Evolutionary conservation across 2,113 vertebrate species (phyloP), one percentile per base, ranked within the genome.

Genomic region (Myocastor coypus): DNA sequence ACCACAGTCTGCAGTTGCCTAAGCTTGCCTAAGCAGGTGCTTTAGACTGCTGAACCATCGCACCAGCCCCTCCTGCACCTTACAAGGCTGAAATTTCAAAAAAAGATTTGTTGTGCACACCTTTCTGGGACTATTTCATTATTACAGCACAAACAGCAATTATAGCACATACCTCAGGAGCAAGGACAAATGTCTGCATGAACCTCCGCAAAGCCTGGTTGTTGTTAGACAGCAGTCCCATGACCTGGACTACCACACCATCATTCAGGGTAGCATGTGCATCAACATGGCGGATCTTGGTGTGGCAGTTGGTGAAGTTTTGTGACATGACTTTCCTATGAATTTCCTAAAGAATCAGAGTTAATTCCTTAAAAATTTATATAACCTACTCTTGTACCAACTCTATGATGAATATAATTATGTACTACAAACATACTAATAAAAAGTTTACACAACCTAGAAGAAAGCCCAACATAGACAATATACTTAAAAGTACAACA

Each of bases 221-320:
- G 98, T 99, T 99, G 91, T 99, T 99, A 77, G 99, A 99, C 46
- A 99, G 99, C 97, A 99, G 99, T 1, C 99, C 99, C 99, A 99
- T 99, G 97, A 99, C 99, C 98, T 99, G 99, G 66, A 99, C 99
- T 92, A 99, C 99, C 92, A 99, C 99, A 0, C 99, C 99, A 20
- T 99, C 99, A 0, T 99, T 99, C 66, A 99, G 98, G 3, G 99
- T 99, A 83, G 99, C 99, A 7, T 99, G 99, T 40, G 99, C 99
- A 24, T 99, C 99, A 95, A 99, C 99, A 0, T 99, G 99, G 1
- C 99, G 98, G 94, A 99, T 99, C 98, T 99, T 99, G 0, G 99
- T 99, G 98, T 99, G 99, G 95, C 99, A 99, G 5, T 99, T 99
- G 34, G 99, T 99, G 97, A 99, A 99, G 96, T 99, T 99, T 95